Percentiles rank a stretch among this genome's conserved stretches.
phyloP scores from a whole-genome alignment of 2,888 invertebrate species.

The Nemotelus pantherinus region DNA sequence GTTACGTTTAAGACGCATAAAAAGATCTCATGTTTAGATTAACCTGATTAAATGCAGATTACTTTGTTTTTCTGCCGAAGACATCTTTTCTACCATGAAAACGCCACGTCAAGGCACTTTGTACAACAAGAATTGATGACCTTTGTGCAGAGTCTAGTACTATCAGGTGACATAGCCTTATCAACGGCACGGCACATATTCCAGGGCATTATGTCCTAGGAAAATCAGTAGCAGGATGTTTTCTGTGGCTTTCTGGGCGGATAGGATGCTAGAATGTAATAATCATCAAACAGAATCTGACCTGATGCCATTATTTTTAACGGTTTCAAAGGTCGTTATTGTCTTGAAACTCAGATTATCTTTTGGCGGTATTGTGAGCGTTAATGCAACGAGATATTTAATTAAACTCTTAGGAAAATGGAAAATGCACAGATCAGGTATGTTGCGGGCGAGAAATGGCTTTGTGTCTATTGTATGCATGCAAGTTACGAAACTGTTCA shows the following conservation, averaged over 20 bases:
- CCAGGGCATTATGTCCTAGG: not conserved
- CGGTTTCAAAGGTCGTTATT: not conserved
- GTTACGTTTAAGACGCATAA: constrained; percentile 26
- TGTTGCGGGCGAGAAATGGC: too few relatives aligned
- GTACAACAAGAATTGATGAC: not conserved
- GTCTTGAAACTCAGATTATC: not conserved
- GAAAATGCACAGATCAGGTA: too few relatives aligned
- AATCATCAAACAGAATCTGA: not conserved
- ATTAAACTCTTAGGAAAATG: too few relatives aligned
- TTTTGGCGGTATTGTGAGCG: too few relatives aligned
- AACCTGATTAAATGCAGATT: constrained; percentile 50
- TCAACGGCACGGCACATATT: not conserved
- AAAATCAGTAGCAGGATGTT: not conserved
- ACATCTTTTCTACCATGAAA: not conserved
- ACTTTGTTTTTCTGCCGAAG: constrained; percentile 23
- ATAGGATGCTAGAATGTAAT: not conserved
- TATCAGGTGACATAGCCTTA: not conserved
- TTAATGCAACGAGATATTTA: too few relatives aligned
- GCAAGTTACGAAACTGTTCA: too few relatives aligned
- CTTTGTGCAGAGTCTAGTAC: not conserved
- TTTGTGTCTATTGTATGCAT: too few relatives aligned
- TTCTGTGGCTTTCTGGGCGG: not conserved
- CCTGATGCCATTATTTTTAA: constrained; percentile 1
- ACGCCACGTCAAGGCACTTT: not conserved
- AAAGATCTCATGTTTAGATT: constrained; percentile 51